Evolutionary conservation across 1,140 invertebrate genomes (phyloP), one percentile per base, ranked within the genome.

Genomic region (Cherax quadricarinatus): DNA sequence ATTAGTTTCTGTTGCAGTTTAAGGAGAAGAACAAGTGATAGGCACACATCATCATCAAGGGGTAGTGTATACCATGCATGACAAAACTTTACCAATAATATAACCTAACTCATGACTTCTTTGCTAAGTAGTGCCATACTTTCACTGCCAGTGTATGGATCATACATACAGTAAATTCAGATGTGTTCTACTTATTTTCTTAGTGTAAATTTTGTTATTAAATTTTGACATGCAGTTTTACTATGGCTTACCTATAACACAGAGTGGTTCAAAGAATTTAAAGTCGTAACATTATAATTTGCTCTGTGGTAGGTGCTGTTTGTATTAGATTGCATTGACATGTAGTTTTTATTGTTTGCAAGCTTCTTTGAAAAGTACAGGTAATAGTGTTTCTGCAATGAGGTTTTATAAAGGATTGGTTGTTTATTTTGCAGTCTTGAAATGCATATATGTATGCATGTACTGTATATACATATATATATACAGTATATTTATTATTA

Each of bases 1-100:
- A 75, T 7, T 75, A 75, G 24, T 75, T 75, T 75, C 70, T 75
- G 24, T 75, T 75, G 70, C 70, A 75, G 70, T 75, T 6, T 75
- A 21, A 75, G n/a, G 70, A n/a, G 7, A 6, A 4, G 21, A 30
- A 30, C 16, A 24, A 75, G 70, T 75, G n/a, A 30, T 75, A 30
- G 21, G 70, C 66, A 30, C 70, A 75, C 7, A 66, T 5, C 70
- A 75, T 75, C 70, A 9, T 30, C 70, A 75, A 12, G 70, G 24
- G 24, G 70, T 75, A 75, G 16, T 75, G 70, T 75, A 75, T 75
- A 70, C 18, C 5, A 30, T 75, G 70, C 70, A 75, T 75, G 70
- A 75, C 70, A 57, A 14, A 41, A 75, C 24, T 75, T 75, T 12
- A 66, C 62, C 70, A 75, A 21, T 21, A 75, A 30, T 9, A 75